Evolutionary conservation across 2,113 vertebrate species (phyloP), one percentile per base, ranked within the genome.

Genomic region (Caracal caracal): DNA sequence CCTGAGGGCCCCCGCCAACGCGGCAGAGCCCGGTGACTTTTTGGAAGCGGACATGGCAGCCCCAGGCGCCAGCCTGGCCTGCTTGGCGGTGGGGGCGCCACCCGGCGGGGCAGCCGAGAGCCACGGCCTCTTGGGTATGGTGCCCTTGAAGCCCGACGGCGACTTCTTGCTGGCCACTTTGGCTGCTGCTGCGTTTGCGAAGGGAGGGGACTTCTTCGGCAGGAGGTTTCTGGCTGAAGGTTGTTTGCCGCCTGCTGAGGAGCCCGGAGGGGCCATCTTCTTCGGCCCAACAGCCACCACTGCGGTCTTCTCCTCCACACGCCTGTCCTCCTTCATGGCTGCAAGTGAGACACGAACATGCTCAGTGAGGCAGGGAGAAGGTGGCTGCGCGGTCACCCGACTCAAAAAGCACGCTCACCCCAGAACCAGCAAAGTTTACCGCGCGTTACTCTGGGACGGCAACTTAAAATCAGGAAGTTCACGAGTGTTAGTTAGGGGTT

Each of bases 291-390:
- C 0, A 0, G 71, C 2, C 3, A 95, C n/a, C 16, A 96, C 97
- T 10, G 56, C 22, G 2, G 35, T 76, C 94, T 98, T 98, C 19
- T 98, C 98, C 83, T 99, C 98, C 0, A 20, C 65, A 24, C 97
- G 98, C 13, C 96, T 98, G 51, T 99, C 98, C 12, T 98, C 98
- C 85, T 98, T 99, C 43, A 96, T 70, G 47, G 98, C 98, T 99
- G 84, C 93, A 97, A 98, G 96, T 10, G 84, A 97, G 92, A 98
- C 9, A 98, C 5, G 11, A 2, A 15, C 11, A 3, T 0, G 4
- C 11, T 78, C 2, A 79, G 56, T 4, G 10, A 78, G 37, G 49
- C 1, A 0, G 3, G 30, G 20, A 0, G 28, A 11, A 2, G 20
- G 10, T 1, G 2, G 0, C 5, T 0, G 35, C 0, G 13, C 37